Evolutionary conservation across 2,888 invertebrate genomes (phyloP).

Genomic region (Lamellibrachia satsuma): DNA sequence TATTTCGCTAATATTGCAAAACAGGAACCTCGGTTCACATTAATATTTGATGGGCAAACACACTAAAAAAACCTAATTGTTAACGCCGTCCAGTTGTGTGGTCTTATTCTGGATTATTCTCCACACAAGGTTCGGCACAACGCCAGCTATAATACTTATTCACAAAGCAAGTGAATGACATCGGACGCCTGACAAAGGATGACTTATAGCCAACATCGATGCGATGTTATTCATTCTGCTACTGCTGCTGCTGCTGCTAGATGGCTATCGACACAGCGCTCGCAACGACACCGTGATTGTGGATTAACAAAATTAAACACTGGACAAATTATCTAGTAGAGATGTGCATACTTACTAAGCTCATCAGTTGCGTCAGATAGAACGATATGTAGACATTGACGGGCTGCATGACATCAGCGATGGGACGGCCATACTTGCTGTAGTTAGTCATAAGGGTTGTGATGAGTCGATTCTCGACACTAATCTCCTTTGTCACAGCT

Average conservation of each 20-base stretch:
- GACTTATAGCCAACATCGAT: not conserved
- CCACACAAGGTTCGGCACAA: no score
- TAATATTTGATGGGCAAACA: no score
- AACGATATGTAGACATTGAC: slow-evolving; percentile 39
- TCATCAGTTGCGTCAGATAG: slow-evolving; percentile 43
- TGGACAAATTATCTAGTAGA: not conserved
- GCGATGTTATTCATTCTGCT: not conserved
- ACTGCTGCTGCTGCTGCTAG: not conserved
- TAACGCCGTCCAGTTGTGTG: no score
- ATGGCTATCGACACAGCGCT: not conserved
- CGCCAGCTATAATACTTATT: no score
- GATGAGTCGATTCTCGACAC: slow-evolving; percentile 39
- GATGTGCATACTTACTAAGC: slow-evolving; percentile 36
- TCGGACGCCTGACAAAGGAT: no score
- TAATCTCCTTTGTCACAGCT: slow-evolving; percentile 19
- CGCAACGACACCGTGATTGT: not conserved
- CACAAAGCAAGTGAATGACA: no score
- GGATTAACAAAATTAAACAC: no score
- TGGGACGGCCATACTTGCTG: slow-evolving; percentile 40
- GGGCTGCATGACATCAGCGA: slow-evolving; percentile 35
- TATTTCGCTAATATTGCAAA: no score
- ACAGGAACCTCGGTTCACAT: no score
- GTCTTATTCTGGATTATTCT: no score
- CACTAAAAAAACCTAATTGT: no score
- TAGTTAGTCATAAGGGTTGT: slow-evolving; percentile 37